A percentile compares a stretch with the other conserved stretches of the same genome.
phyloP scores from a whole-genome alignment of 2,113 vertebrate genomes.

The Atlantisia rogersi region DNA sequence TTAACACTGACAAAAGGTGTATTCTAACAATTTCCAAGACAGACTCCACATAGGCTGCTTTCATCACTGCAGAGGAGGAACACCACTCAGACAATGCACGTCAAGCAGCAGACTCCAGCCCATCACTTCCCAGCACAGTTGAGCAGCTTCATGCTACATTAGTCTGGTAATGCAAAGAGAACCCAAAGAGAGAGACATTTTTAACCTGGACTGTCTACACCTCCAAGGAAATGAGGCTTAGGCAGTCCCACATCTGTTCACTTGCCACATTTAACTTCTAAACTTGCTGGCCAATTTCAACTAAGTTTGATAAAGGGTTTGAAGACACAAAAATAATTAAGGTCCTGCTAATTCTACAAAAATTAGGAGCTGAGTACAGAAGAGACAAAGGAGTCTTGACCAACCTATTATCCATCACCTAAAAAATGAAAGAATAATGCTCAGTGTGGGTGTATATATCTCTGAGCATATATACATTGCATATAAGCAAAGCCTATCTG shows the following conservation, averaged over 20 bases:
- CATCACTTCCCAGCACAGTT: conserved; percentile 15
- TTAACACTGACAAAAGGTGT: background rate
- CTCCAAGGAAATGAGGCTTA: conserved; percentile 50
- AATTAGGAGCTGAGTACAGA: background rate
- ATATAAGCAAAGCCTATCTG: background rate
- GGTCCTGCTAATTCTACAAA: background rate
- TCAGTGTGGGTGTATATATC: too few species aligned
- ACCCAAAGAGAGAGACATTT: conserved; percentile 36
- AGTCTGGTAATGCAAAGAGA: conserved; percentile 17
- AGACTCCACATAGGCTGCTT: background rate
- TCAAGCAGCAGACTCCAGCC: background rate
- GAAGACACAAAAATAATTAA: background rate
- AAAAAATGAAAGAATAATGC: background rate
- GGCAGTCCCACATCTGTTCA: conserved; percentile 50
- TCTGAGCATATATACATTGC: background rate
- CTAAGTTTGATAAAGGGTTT: background rate
- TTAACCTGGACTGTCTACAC: conserved; percentile 14
- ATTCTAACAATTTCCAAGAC: background rate
- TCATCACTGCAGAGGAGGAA: background rate
- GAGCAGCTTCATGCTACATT: conserved; percentile 56
- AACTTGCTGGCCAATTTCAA: background rate
- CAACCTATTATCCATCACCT: background rate
- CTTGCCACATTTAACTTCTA: conserved; percentile 34
- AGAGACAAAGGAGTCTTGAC: background rate
- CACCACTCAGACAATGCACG: background rate